Percentiles rank a stretch among this genome's conserved stretches.
These are phyloP conservation scores for Erynnis tages DNA, from an alignment of 2,888 invertebrate species.

Conservation along the genomic window DNA sequence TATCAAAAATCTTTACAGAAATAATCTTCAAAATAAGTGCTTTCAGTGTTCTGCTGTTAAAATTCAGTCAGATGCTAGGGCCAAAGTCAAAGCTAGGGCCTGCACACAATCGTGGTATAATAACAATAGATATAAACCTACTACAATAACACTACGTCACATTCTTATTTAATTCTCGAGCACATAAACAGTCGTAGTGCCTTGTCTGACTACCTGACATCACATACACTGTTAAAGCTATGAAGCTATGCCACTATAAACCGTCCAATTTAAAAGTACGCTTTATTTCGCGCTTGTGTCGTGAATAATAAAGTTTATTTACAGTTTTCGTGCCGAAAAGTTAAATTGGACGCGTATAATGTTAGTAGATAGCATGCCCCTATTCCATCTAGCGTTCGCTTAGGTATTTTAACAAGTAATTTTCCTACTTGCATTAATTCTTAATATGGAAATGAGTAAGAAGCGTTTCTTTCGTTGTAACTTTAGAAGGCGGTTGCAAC, in stretches of 20 bases:
- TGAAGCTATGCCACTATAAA: slow-evolving; percentile 27
- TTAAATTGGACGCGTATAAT: slow-evolving; percentile 27
- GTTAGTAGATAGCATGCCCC: slow-evolving; percentile 20
- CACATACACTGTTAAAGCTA: background rate
- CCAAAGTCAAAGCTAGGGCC: too few relatives aligned
- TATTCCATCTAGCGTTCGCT: slow-evolving; percentile 21
- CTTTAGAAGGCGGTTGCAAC: slow-evolving; percentile 5
- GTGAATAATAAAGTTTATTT: slow-evolving; percentile 32
- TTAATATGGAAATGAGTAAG: slow-evolving; percentile 9
- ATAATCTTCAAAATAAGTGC: too few relatives aligned
- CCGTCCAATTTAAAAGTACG: slow-evolving; percentile 26
- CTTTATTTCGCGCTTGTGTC: slow-evolving; percentile 23
- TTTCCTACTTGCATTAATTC: slow-evolving; percentile 10
- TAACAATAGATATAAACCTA: too few relatives aligned
- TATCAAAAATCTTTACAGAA: too few relatives aligned
- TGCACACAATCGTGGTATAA: too few relatives aligned
- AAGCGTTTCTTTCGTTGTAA: slow-evolving; percentile 4
- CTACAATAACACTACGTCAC: slow-evolving; percentile 1
- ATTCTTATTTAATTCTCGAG: background rate
- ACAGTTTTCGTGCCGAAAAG: slow-evolving; percentile 15
- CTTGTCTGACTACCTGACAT: background rate
- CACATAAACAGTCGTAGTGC: background rate
- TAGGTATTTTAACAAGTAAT: slow-evolving; percentile 15
- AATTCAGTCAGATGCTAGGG: too few relatives aligned
- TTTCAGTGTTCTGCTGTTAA: too few relatives aligned